Conservation (phyloP, 2,888 invertebrate genomes). For the Octodonta nipae region DNA sequence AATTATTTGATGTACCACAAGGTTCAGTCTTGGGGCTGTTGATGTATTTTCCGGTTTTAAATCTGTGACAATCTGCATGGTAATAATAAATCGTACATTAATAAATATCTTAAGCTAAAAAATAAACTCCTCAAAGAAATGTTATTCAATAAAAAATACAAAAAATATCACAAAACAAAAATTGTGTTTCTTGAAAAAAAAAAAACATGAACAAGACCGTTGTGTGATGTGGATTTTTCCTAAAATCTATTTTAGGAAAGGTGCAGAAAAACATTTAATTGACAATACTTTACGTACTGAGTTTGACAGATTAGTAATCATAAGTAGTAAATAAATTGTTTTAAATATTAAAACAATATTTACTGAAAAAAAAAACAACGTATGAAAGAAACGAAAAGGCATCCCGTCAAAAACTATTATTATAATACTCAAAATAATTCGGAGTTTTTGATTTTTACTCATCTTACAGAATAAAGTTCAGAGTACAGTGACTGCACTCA, state of each 20-base stretch:
- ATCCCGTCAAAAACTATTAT: too few relatives aligned
- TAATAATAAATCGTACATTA: constrained; percentile 4
- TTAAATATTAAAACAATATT: constrained; percentile 28
- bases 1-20: too few relatives aligned
- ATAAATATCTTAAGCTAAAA: constrained; percentile 15
- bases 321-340: too few relatives aligned
- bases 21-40: too few relatives aligned
- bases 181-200: too few relatives aligned
- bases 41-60: too few relatives aligned
- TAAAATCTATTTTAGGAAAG: constrained; percentile 7
- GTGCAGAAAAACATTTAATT: constrained; percentile 23
- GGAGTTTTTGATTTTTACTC: too few relatives aligned
- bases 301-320: constrained; percentile 17
- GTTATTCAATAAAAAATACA: constrained; percentile 13
- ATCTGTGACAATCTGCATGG: too few relatives aligned
- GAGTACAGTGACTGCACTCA: too few relatives aligned
- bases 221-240: constrained; percentile 14
- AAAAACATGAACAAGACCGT: too few relatives aligned
- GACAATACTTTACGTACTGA: constrained; percentile 15
- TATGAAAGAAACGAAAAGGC: constrained; percentile 8
- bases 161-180: constrained; percentile 20
- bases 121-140: constrained; percentile 19
- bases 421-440: too few relatives aligned
- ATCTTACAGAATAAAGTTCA: too few relatives aligned
- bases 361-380: constrained; percentile 12